These are phyloP conservation scores for Phalangium opilio DNA, from an alignment of 2,888 invertebrate genomes.

Conservation along the genomic window DNA sequence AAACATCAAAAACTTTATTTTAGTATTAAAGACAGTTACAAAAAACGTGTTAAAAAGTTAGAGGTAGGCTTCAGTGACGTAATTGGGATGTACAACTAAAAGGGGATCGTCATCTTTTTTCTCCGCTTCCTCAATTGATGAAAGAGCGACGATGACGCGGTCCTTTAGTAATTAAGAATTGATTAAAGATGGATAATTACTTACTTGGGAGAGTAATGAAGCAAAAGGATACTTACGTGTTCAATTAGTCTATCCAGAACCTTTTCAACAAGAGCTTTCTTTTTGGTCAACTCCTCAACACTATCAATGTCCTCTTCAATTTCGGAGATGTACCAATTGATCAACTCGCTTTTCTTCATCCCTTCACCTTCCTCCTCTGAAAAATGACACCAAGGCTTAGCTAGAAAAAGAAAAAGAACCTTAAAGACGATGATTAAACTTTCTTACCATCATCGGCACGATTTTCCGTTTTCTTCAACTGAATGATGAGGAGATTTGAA, in stretches of 20 bases:
- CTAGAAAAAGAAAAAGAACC: too few relatives aligned
- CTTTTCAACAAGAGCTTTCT: slow-evolving; percentile 79
- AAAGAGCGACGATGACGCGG: slow-evolving; percentile 63
- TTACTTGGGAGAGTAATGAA: too few relatives aligned
- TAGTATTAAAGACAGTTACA: too few relatives aligned
- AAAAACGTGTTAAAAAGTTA: too few relatives aligned
- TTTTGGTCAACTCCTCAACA: slow-evolving; percentile 75
- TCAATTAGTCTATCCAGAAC: slow-evolving; percentile 80
- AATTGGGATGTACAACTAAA: slow-evolving; percentile 92
- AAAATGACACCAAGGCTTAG: slow-evolving; percentile 5
- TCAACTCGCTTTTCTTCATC: slow-evolving; percentile 55
- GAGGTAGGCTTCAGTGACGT: slow-evolving; percentile 59
- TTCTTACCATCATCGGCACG: slow-evolving; percentile 24
- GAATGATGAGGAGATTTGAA: slow-evolving; percentile 76
- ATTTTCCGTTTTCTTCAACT: slow-evolving; percentile 70
- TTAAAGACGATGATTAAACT: too few relatives aligned
- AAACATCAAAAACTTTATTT: too few relatives aligned
- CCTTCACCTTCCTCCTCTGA: slow-evolving; percentile 23
- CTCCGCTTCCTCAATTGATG: slow-evolving; percentile 39
- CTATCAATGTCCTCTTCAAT: slow-evolving; percentile 72
- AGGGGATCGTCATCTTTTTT: slow-evolving; percentile 60
- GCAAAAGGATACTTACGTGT: too few relatives aligned
- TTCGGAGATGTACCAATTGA: slow-evolving; percentile 79
- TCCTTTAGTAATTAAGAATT: slow-evolving; percentile 44
- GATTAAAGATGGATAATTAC: too few relatives aligned